Evolutionary conservation across 2,113 vertebrate genomes (phyloP).

Genomic region (Ptyas mucosa): DNA sequence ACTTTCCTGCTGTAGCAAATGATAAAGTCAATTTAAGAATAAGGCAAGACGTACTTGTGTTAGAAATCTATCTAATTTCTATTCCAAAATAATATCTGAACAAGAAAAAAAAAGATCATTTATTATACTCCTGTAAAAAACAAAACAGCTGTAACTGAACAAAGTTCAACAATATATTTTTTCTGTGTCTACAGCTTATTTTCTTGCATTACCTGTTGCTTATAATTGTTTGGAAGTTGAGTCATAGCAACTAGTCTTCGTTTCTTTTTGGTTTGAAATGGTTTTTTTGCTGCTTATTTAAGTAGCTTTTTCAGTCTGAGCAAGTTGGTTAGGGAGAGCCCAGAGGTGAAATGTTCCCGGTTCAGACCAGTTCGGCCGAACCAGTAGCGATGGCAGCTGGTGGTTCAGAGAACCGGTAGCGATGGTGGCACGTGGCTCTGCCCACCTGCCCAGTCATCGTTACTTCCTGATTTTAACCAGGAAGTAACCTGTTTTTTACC

Average conservation of each 20-base stretch:
- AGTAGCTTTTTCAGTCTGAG: neutral
- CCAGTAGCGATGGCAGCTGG: no score
- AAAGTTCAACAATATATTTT: neutral
- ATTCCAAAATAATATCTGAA: neutral
- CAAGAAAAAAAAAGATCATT: constrained; percentile 24
- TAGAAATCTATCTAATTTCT: constrained; percentile 2
- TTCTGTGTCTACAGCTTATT: neutral
- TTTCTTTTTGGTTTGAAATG: neutral
- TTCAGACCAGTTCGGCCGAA: no score
- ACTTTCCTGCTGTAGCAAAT: constrained; percentile 20
- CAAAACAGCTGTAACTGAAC: constrained; percentile 3
- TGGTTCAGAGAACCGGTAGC: no score
- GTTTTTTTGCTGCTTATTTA: neutral
- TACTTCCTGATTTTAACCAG: no score
- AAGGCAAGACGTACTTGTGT: neutral
- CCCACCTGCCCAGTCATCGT: no score
- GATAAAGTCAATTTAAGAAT: neutral
- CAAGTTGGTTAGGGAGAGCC: neutral
- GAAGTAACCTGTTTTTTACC: no score
- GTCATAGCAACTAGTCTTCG: neutral
- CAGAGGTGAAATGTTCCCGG: no score
- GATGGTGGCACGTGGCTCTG: no score
- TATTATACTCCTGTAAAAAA: neutral
- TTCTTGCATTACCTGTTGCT: neutral
- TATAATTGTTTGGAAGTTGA: neutral